A percentile compares a stretch with the other conserved stretches of the same genome.
phyloP scores from a whole-genome alignment of 2,888 invertebrate genomes.

The Mimas tiliae region DNA sequence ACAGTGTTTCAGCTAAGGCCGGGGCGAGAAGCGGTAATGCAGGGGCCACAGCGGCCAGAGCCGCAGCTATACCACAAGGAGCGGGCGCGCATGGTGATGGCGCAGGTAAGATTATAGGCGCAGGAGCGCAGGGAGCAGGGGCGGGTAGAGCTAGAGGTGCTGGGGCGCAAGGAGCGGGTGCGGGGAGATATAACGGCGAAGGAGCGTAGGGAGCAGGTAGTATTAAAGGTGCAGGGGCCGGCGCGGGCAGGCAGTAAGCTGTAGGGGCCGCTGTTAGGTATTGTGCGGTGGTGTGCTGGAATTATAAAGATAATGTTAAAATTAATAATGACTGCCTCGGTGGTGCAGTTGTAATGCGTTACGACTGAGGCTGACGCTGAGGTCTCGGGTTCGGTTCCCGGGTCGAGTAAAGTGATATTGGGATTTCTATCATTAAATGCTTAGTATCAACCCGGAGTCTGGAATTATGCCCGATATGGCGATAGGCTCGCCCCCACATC shows the following conservation, averaged over 20 bases:
- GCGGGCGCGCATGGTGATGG: constrained; percentile 32
- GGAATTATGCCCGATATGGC: too few relatives aligned
- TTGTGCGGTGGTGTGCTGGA: constrained; percentile 31
- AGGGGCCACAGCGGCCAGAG: constrained; percentile 45
- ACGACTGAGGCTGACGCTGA: too few relatives aligned
- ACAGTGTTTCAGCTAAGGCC: constrained; percentile 44
- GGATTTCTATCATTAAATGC: too few relatives aligned
- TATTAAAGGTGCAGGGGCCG: constrained; percentile 35
- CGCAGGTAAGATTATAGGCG: constrained; percentile 18
- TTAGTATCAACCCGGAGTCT: too few relatives aligned
- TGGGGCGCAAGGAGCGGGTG: constrained; percentile 30
- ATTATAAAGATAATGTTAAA: neutral
- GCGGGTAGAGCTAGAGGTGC: constrained; percentile 39
- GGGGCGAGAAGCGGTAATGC: constrained; percentile 47
- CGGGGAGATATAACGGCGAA: constrained; percentile 20
- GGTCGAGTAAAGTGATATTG: too few relatives aligned
- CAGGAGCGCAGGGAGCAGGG: constrained; percentile 28
- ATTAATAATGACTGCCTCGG: too few relatives aligned
- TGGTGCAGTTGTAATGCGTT: too few relatives aligned
- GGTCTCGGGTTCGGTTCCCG: too few relatives aligned
- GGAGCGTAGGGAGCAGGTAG: constrained; percentile 32
- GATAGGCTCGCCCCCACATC: too few relatives aligned
- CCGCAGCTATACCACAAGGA: constrained; percentile 26
- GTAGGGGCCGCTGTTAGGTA: constrained; percentile 30
- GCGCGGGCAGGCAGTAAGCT: constrained; percentile 24